phyloP scores from a whole-genome alignment of 2,797 vertebrate species.

The Sebastes iracundus region DNA sequence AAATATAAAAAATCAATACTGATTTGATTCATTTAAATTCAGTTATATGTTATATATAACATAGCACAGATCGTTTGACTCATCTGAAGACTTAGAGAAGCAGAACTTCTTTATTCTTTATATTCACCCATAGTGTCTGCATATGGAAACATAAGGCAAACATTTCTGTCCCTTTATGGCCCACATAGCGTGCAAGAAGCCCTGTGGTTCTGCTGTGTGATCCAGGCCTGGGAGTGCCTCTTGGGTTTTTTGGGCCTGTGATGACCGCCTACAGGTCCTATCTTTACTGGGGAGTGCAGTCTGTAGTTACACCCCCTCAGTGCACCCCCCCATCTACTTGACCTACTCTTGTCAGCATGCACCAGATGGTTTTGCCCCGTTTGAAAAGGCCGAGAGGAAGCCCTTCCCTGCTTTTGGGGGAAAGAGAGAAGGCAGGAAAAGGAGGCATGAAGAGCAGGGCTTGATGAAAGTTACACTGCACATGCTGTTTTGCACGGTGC shows the following conservation, averaged over 20 bases:
- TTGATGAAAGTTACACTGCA: slow-evolving; percentile 28
- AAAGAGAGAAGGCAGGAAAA: slow-evolving; percentile 44
- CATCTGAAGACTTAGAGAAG: not conserved
- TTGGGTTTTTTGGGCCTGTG: slow-evolving; percentile 58
- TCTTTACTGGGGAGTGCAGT: slow-evolving; percentile 57
- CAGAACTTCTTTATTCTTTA: not conserved
- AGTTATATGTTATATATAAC: not conserved
- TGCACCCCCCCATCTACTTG: slow-evolving; percentile 35
- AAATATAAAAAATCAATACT: not conserved
- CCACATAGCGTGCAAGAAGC: slow-evolving; percentile 31
- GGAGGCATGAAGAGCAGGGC: slow-evolving; percentile 14
- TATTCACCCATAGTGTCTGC: not conserved
- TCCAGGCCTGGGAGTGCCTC: slow-evolving; percentile 58
- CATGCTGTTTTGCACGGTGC: slow-evolving; percentile 32
- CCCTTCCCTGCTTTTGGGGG: slow-evolving; percentile 57
- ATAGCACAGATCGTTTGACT: not conserved
- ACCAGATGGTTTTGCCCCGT: slow-evolving; percentile 78
- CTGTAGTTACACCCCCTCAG: slow-evolving; percentile 66
- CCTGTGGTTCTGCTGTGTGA: slow-evolving; percentile 58
- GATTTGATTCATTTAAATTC: no score
- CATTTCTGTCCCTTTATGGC: slow-evolving; percentile 14
- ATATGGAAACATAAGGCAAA: not conserved
- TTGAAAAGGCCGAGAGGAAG: slow-evolving; percentile 66
- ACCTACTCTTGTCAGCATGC: slow-evolving; percentile 59
- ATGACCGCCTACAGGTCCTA: slow-evolving; percentile 74